phyloP scores from a whole-genome alignment of 2,797 vertebrate genomes.

The Holocentrus rufus region DNA sequence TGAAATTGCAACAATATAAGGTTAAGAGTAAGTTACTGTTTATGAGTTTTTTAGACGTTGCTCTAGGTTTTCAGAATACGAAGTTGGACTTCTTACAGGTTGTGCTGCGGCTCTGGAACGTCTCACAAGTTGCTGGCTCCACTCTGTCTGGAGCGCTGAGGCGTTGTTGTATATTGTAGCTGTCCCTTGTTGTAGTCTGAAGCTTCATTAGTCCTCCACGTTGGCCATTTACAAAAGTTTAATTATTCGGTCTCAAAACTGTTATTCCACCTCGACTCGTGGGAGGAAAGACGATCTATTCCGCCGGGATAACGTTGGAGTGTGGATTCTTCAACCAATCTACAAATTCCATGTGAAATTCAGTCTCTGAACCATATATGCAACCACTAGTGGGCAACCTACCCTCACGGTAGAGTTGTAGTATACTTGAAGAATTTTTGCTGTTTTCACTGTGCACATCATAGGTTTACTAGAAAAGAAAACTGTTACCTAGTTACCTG shows the following conservation, averaged over 20 bases:
- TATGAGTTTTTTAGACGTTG: accelerated
- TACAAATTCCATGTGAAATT: conserved; percentile 1
- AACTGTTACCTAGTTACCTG: no score
- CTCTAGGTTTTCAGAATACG: conserved; percentile 16
- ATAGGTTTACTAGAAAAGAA: no score
- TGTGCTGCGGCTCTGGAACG: conserved; percentile 80
- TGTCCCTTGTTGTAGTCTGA: conserved; percentile 62
- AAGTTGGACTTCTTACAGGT: conserved; percentile 62
- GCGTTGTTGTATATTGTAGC: conserved; percentile 55
- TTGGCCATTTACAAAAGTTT: conserved; percentile 36
- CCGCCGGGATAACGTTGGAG: background rate
- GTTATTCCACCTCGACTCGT: conserved; percentile 4
- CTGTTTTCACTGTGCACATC: no score
- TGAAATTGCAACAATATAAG: no score
- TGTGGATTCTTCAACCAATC: conserved; percentile 32
- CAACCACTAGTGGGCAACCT: conserved; percentile 52
- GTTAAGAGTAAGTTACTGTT: no score
- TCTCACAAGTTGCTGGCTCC: conserved; percentile 83
- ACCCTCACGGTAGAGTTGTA: background rate
- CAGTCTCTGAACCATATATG: background rate
- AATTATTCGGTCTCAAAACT: conserved; percentile 29
- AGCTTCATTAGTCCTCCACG: conserved; percentile 19
- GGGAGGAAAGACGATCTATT: background rate
- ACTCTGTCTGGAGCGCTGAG: conserved; percentile 78
- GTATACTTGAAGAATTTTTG: no score